Evolutionary conservation across 2,888 invertebrate genomes (phyloP).

Genomic region (Dione vanillae): DNA sequence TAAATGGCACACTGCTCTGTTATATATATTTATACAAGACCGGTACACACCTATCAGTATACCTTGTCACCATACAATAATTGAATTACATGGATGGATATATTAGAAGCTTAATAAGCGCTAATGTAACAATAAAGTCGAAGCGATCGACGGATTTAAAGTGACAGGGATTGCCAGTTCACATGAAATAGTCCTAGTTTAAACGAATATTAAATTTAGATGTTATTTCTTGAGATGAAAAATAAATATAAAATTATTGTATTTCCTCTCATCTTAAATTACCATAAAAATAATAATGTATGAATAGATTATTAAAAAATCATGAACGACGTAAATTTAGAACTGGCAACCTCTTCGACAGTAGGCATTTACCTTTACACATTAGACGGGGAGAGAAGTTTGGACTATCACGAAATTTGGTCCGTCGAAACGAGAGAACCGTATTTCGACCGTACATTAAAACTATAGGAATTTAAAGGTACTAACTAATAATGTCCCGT

Average conservation of each 20-base stretch:
- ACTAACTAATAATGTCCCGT: slow-evolving; percentile 59
- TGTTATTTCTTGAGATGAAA: background rate
- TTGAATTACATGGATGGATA: slow-evolving; percentile 84
- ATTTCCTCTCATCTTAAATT: background rate
- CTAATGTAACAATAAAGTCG: slow-evolving; percentile 57
- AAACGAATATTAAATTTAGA: no score
- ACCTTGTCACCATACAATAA: slow-evolving; percentile 84
- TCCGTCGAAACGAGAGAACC: slow-evolving; percentile 69
- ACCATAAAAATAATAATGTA: background rate
- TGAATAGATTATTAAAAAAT: background rate
- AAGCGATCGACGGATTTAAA: slow-evolving; percentile 65
- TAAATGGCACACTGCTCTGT: slow-evolving; percentile 82
- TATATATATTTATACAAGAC: slow-evolving; percentile 69
- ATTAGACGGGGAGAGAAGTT: slow-evolving; percentile 56
- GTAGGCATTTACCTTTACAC: slow-evolving; percentile 1
- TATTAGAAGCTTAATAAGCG: slow-evolving; percentile 80
- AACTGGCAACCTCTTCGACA: slow-evolving; percentile 12
- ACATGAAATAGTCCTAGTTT: background rate
- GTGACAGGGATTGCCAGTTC: slow-evolving; percentile 35
- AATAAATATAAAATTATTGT: background rate
- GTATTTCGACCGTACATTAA: slow-evolving; percentile 61
- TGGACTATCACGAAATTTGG: slow-evolving; percentile 69
- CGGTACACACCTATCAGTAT: slow-evolving; percentile 73
- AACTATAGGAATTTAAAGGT: slow-evolving; percentile 75
- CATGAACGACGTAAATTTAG: no score